phyloP scores from a whole-genome alignment of 2,797 vertebrate genomes.

The Etheostoma perlongum region DNA sequence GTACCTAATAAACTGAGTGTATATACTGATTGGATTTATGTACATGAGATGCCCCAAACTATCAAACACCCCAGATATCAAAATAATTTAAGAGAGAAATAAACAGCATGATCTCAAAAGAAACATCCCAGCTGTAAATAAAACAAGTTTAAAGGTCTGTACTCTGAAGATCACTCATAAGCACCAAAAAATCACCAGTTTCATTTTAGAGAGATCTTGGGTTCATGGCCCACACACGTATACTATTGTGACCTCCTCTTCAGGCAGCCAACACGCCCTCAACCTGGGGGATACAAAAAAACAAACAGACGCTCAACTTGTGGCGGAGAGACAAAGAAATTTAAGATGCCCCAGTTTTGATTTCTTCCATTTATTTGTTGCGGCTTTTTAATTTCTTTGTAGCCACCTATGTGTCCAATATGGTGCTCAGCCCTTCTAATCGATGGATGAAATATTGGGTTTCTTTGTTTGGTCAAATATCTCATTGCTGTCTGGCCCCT shows the following conservation, averaged over 20 bases:
- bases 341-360: constrained; percentile 59
- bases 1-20: too few relatives aligned
- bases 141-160: background rate
- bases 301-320: constrained; percentile 50
- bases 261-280: constrained; percentile 10
- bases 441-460: constrained; percentile 86
- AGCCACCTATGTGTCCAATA: constrained; percentile 84
- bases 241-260: constrained; percentile 43
- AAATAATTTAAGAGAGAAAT: background rate
- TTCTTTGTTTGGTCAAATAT: constrained; percentile 85
- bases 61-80: background rate
- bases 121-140: background rate
- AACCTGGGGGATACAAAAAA: constrained; percentile 28
- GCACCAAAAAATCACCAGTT: constrained; percentile 13
- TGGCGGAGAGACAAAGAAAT: constrained; percentile 53
- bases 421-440: constrained; percentile 81
- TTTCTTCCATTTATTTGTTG: constrained; percentile 71
- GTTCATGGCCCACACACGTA: constrained; percentile 25
- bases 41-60: too few relatives aligned
- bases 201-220: constrained; percentile 4
- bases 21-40: too few relatives aligned
- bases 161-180: background rate
- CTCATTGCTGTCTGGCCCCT: constrained; percentile 77
- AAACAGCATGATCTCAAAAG: background rate
- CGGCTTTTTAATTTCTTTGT: constrained; percentile 84